Conservation (phyloP, 2,888 invertebrate species). For the Blomia tropicalis region DNA sequence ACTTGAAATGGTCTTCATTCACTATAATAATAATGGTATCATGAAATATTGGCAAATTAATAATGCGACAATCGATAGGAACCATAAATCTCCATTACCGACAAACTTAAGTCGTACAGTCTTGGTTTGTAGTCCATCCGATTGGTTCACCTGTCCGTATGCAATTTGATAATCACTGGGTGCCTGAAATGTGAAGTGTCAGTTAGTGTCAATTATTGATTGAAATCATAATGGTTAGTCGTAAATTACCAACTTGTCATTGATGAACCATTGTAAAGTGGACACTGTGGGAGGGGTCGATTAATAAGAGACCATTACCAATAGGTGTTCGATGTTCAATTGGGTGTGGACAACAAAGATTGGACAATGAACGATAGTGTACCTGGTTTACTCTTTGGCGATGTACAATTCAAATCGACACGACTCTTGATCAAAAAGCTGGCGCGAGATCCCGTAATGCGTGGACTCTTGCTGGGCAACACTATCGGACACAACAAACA, state of each 20-base stretch:
- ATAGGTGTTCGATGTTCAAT: neutral
- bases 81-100: conserved; percentile 12
- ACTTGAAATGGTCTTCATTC: conserved; percentile 10
- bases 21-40: neutral
- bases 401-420: conserved; percentile 56
- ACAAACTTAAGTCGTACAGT: conserved; percentile 29
- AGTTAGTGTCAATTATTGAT: conserved; percentile 7
- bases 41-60: neutral
- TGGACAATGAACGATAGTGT: neutral
- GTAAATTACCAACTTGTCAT: conserved; percentile 46
- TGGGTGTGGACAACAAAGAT: neutral
- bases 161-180: neutral
- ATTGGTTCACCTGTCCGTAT: conserved; percentile 21
- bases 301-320: neutral
- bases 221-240: no score
- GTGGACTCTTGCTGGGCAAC: conserved; percentile 50
- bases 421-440: conserved; percentile 50
- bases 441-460: conserved; percentile 53
- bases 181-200: neutral
- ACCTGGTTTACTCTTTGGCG: conserved; percentile 49
- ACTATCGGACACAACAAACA: no score
- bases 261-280: conserved; percentile 60
- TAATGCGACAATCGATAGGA: no score
- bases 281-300: conserved; percentile 39
- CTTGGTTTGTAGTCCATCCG: conserved; percentile 30